Base-by-base conservation (phyloP, 2,797 vertebrate genomes). In the Macroramphosus scolopax region DNA sequence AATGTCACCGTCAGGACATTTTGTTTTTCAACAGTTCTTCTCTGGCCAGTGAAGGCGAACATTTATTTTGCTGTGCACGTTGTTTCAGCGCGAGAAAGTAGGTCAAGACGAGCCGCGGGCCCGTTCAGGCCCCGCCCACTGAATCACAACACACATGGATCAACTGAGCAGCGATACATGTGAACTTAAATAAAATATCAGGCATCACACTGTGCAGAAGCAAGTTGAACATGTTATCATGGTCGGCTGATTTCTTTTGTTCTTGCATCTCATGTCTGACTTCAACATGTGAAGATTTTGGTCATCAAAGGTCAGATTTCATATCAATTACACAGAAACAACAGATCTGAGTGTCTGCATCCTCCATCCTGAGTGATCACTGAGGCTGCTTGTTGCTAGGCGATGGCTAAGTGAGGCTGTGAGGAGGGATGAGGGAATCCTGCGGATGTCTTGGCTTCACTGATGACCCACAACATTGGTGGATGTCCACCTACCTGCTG, bases 101-200 rank as follows among this genome's bases (percentile, higher is more conserved):
- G 76, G 78, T 42, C 77, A 83, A 71, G 62, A 77, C 51, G 58
- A 64, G 81, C 83, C 81, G 73, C 63, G 63, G 80, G 76, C 78
- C 70, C 24, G 22, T 40, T 34, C 20, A 50, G 48, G 43, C 50
- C 72, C 68, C 40, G 25, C 74, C 62, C 74, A 42, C 45, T 34
- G 38, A 46, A 73, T 48, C 52, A 50, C 34, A 48, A 51, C 18
- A 47, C 51, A 44, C 14, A 31, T 24, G 37, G 9, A 56, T 36
- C 30, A 17, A 41, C 15, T 42, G 17, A 51, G 7, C n/a, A 29
- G 18, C 16, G 32, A 49, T 8, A 22, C 25, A 26, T 10, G 7
- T 10, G 8, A 26, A 6, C 5, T 6, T 26, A 10, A 10, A 6
- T 26, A 6, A 26, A 26, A 26, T 10, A 26, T 26, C 25, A 26